Conservation (phyloP, 2,113 vertebrate species). For the Danio rerio region DNA sequence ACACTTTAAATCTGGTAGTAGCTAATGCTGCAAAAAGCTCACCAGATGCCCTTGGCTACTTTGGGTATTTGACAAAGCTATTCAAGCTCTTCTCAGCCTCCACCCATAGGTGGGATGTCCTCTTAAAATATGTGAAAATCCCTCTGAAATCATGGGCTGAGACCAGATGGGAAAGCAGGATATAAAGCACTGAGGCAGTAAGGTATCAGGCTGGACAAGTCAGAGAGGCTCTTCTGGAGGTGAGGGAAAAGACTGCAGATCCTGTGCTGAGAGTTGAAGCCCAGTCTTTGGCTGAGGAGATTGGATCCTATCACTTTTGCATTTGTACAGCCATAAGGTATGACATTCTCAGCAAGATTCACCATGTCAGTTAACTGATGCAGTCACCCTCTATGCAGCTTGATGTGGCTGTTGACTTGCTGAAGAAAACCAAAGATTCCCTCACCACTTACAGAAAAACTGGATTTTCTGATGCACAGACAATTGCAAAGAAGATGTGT, state of each 20-base stretch:
- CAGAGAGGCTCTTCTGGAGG: constrained; percentile 48
- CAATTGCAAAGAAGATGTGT: constrained; percentile 34
- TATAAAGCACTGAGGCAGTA: constrained; percentile 46
- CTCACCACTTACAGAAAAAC: constrained; percentile 31
- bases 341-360: constrained; percentile 48
- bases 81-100: constrained; percentile 43
- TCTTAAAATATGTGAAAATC: constrained; percentile 39
- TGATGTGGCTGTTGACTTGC: constrained; percentile 44
- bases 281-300: constrained; percentile 56
- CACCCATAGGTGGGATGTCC: constrained; percentile 37
- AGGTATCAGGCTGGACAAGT: constrained; percentile 36
- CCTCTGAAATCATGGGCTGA: constrained; percentile 45
- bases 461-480: constrained; percentile 50
- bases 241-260: constrained; percentile 33
- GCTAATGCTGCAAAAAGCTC: constrained; percentile 50
- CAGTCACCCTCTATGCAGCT: constrained; percentile 47
- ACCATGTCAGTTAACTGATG: too few relatives aligned
- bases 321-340: constrained; percentile 52
- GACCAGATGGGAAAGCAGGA: constrained; percentile 53
- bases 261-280: constrained; percentile 48
- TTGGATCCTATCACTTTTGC: constrained; percentile 51
- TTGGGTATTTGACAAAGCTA: constrained; percentile 36
- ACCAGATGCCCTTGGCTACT: constrained; percentile 44
- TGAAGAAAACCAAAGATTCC: constrained; percentile 35
- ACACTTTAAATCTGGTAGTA: constrained; percentile 51